Evolutionary conservation across 2,113 vertebrate genomes (phyloP).

Genomic region (Lagopus leucura): DNA sequence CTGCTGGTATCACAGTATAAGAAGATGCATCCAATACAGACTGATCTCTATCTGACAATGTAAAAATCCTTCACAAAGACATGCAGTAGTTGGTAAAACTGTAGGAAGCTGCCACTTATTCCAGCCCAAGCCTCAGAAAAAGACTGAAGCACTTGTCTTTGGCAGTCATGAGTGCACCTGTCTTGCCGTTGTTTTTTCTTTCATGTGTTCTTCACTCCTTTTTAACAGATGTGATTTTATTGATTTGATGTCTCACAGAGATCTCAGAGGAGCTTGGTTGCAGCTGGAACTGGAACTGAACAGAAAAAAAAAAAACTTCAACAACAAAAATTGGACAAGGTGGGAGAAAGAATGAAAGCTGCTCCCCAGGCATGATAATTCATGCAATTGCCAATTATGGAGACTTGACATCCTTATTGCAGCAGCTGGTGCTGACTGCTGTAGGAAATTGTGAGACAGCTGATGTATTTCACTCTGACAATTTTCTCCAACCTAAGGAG

Average conservation of each 20-base stretch:
- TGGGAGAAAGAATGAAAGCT: background rate
- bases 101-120: background rate
- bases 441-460: background rate
- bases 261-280: background rate
- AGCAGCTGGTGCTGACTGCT: background rate
- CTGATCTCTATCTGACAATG: background rate
- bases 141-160: background rate
- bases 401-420: background rate
- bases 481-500: background rate
- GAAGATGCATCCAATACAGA: background rate
- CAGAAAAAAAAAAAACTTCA: background rate
- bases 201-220: background rate
- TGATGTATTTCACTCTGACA: accelerated
- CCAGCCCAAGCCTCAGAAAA: background rate
- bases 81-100: background rate
- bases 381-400: background rate
- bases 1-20: background rate
- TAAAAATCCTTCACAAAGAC: background rate
- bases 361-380: background rate
- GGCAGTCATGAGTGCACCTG: background rate
- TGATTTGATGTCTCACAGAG: background rate
- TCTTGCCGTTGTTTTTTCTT: background rate
- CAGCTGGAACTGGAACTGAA: background rate
- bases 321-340: background rate
- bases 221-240: background rate